These are phyloP conservation scores for Ammodytes marinus DNA, from an alignment of 2,113 vertebrate genomes.

Conservation along the genomic window DNA sequence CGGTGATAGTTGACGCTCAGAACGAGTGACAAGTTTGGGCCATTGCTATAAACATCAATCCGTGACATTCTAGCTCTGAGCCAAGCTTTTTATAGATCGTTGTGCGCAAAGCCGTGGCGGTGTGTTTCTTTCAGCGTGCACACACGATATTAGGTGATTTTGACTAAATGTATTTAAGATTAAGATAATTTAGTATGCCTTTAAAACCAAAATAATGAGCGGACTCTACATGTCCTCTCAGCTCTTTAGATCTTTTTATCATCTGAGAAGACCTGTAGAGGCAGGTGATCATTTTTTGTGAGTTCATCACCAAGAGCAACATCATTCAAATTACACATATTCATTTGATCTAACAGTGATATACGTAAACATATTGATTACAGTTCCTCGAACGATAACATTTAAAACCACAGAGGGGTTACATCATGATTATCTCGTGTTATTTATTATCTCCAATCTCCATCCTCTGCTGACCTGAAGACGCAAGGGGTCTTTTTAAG, in stretches of 20 bases:
- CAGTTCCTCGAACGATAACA: neutral
- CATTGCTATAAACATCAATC: no score
- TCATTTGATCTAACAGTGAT: neutral
- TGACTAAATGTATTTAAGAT: no score
- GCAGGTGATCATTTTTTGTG: neutral
- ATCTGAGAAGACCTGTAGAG: neutral
- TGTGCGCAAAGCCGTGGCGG: no score
- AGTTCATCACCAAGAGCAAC: neutral
- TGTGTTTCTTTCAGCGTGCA: no score
- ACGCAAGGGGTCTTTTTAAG: conserved; percentile 12
- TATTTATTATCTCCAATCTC: conserved; percentile 33
- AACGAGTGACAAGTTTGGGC: no score
- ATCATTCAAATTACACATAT: neutral
- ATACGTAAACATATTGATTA: conserved; percentile 1
- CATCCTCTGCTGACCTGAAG: conserved; percentile 10
- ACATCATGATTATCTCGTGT: conserved; percentile 16
- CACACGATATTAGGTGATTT: no score
- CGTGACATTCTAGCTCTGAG: no score
- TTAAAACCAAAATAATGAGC: neutral
- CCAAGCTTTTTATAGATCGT: no score
- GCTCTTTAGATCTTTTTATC: no score
- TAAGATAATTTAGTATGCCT: no score
- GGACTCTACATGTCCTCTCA: no score
- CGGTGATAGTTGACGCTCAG: no score
- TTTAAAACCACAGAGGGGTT: conserved; percentile 2